Evolutionary conservation across 2,888 invertebrate species (phyloP), one percentile per base, ranked within the genome.

Genomic region (Deladenus siricidicola): DNA sequence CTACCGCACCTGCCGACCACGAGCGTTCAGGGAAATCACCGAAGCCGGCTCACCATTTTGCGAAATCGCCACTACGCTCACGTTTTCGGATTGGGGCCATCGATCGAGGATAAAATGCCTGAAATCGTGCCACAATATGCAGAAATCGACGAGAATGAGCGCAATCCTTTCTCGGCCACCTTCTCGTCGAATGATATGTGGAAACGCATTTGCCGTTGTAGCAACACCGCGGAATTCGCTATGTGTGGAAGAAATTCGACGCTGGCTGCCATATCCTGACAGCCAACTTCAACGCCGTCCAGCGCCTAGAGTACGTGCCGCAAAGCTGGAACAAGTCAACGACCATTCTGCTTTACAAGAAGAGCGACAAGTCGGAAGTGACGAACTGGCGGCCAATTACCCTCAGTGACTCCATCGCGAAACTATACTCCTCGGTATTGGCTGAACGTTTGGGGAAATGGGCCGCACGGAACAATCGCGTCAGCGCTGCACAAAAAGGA

Each of bases 401-500:
- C 0, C 57, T 73, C 0, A 34, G 45, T 8, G 26, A 49, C 17
- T 69, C 69, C 14, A 53, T 72, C 21, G 63, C 57, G 28, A 73
- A 72, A 51, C n/a, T 66, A 10, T 69, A 60, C 53, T 48, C 67
- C n/a, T 10, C 60, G 3, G n/a, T 56, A 6, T n/a, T 78, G 4
- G 72, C 76, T 0, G 17, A 23, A 3, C 67, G 60, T 8, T 44
- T 66, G 4, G 29, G 47, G 3, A 21, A 45, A 10, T 73, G 73
- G 73, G 56, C 62, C 2, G 29, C 23, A 1, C 4, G 10, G 0
- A 55, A 67, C 44, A 6, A 62, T 1, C 52, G 59, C 4, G 60
- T 74, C n/a, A 59, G 47, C 52, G 4, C 54, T 1, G 47, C 43
- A 3, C 80, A 81, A 59, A 81, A 80, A 65, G 79, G 79, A 21